These are phyloP conservation scores for Cirrhinus mrigala DNA, from an alignment of 2,797 vertebrate species.

Conservation along the genomic window DNA sequence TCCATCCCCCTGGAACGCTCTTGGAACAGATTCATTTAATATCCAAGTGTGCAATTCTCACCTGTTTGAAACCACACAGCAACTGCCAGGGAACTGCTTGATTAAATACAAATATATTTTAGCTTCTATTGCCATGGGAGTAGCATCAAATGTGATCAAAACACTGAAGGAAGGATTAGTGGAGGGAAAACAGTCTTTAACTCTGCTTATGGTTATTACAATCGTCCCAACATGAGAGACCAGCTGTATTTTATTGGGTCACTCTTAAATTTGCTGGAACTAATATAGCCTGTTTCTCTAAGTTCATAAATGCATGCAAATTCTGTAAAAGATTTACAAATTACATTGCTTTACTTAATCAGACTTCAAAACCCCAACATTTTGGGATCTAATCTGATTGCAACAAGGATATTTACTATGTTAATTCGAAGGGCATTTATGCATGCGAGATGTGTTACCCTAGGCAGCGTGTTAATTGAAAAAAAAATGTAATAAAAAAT, in stretches of 20 bases:
- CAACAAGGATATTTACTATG: conserved; percentile 85
- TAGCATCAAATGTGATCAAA: conserved; percentile 70
- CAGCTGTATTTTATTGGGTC: conserved; percentile 31
- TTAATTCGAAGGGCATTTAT: conserved; percentile 80
- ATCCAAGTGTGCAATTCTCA: conserved; percentile 40
- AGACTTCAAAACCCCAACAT: conserved; percentile 86
- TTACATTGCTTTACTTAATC: conserved; percentile 89
- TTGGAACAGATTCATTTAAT: conserved; percentile 52
- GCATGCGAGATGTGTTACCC: conserved; percentile 84
- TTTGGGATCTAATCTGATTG: conserved; percentile 87
- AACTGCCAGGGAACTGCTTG: conserved; percentile 65
- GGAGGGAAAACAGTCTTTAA: conserved; percentile 73
- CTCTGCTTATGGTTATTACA: conserved; percentile 61
- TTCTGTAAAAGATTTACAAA: conserved; percentile 88
- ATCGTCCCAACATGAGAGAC: conserved; percentile 49
- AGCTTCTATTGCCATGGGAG: conserved; percentile 69
- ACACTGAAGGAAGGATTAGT: conserved; percentile 72
- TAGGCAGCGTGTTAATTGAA: conserved; percentile 87
- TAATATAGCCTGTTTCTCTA: conserved; percentile 81
- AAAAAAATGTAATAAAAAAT: conserved; percentile 82
- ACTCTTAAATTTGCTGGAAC: conserved; percentile 54
- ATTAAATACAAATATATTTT: conserved; percentile 63
- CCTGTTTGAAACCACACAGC: conserved; percentile 45
- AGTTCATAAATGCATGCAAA: conserved; percentile 85
- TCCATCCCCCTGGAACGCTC: conserved; percentile 60